A percentile compares a stretch with the other conserved stretches of the same genome.
These are phyloP conservation scores for Alces alces DNA, from an alignment of 2,113 vertebrate species.

Conservation along the genomic window DNA sequence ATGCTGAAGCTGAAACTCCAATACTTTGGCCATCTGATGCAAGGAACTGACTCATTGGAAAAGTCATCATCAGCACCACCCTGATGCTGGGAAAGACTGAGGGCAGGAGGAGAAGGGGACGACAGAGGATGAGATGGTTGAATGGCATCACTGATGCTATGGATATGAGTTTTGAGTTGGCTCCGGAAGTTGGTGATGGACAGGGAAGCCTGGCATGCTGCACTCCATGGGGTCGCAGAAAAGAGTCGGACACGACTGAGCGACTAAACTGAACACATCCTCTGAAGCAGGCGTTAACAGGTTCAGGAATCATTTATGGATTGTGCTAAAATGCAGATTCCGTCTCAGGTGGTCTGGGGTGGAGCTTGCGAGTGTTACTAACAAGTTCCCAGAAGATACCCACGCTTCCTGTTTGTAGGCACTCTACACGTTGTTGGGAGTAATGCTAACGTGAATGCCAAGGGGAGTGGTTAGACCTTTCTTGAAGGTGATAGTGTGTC, in stretches of 20 bases:
- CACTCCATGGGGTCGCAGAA: not conserved
- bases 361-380: not conserved
- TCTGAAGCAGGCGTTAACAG: not conserved
- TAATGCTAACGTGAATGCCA: not conserved
- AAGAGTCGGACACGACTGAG: not conserved
- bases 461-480: not conserved
- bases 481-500: not conserved
- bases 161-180: not conserved
- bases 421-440: not conserved
- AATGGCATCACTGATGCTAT: not conserved
- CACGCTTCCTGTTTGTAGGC: accelerated
- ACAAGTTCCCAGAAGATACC: not conserved
- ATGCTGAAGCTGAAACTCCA: not conserved
- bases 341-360: not conserved
- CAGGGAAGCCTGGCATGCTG: not conserved
- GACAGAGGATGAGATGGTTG: not conserved
- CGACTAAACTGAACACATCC: not conserved
- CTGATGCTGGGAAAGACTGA: not conserved
- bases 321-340: not conserved
- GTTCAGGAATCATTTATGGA: not conserved
- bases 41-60: not conserved
- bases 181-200: not conserved
- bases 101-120: not conserved
- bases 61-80: not conserved
- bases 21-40: not conserved